These are phyloP conservation scores for Silurus glanis DNA, from an alignment of 2,113 vertebrate species.

Conservation along the genomic window DNA sequence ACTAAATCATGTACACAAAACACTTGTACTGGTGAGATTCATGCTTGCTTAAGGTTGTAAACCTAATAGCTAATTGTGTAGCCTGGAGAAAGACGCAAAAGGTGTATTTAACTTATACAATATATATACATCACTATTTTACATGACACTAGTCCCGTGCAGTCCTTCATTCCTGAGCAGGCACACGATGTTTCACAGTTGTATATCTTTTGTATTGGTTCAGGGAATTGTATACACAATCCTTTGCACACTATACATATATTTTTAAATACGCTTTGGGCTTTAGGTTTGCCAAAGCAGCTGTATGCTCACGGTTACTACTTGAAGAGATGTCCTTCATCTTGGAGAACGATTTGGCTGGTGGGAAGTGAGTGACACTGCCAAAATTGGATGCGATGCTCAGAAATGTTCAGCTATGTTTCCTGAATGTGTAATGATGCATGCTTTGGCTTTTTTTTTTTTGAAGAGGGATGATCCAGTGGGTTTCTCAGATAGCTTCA, in stretches of 20 bases:
- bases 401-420: not conserved
- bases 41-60: not conserved
- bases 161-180: not conserved
- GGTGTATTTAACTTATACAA: not conserved
- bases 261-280: not conserved
- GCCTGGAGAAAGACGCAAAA: not conserved
- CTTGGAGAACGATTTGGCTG: constrained; percentile 6
- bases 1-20: not conserved
- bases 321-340: constrained; percentile 4
- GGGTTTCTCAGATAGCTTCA: not conserved
- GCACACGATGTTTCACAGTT: not conserved
- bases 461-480: not conserved
- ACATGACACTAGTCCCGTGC: not conserved
- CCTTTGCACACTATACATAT: not conserved
- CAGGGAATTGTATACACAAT: not conserved
- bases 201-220: not conserved
- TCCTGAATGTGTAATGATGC: constrained; percentile 22
- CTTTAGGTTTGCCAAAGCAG: not conserved
- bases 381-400: constrained; percentile 13
- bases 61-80: not conserved
- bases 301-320: not conserved
- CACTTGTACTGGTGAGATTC: not conserved
- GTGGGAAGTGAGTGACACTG: constrained; percentile 11
- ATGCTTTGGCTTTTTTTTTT: not conserved
- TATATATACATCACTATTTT: not conserved